phyloP scores from a whole-genome alignment of 2,797 vertebrate species.

The Peromyscus aztecus region DNA sequence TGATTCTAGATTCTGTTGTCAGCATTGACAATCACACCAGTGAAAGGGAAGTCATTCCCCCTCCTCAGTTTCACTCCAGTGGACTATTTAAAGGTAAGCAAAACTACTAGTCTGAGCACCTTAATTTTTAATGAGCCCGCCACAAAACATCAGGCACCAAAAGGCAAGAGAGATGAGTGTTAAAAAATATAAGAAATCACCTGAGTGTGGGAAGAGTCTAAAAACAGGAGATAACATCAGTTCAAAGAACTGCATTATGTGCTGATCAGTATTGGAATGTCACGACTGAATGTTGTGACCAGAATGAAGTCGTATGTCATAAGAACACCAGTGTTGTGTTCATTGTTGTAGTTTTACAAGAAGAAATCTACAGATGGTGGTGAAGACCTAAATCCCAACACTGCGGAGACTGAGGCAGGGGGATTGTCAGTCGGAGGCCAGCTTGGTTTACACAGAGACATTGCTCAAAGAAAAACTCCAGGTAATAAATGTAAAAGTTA shows the following conservation, averaged over 20 bases:
- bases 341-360: background rate
- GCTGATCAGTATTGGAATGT: background rate
- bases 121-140: background rate
- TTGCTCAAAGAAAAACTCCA: background rate
- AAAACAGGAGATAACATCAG: background rate
- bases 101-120: background rate
- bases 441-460: background rate
- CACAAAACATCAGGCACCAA: background rate
- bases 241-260: background rate
- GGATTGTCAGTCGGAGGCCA: background rate
- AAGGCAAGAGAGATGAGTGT: background rate
- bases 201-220: background rate
- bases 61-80: background rate
- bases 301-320: background rate
- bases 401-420: background rate
- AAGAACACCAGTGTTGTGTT: background rate
- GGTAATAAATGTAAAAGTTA: slow-evolving; percentile 26
- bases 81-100: background rate
- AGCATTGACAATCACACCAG: background rate
- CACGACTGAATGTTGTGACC: background rate
- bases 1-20: background rate
- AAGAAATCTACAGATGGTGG: background rate
- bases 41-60: background rate
- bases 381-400: background rate
- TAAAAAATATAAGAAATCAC: background rate